Evolutionary conservation across 53 echinoderm and acorn worm genomes (phyloP).

Genomic region (Echinarachnius parma): DNA sequence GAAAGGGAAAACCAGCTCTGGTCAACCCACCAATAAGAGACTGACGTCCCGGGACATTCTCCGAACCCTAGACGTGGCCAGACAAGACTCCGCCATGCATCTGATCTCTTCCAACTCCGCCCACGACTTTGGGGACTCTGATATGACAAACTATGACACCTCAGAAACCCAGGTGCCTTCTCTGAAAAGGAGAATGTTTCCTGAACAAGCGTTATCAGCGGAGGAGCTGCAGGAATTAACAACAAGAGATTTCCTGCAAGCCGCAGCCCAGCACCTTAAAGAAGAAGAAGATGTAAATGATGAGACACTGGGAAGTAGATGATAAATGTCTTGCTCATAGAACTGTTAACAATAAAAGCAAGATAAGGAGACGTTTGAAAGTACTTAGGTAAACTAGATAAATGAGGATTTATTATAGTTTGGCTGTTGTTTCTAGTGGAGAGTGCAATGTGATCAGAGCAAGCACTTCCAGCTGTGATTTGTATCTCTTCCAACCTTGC

Average conservation of each 20-base stretch:
- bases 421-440: no score
- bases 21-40: slow-evolving; percentile 31
- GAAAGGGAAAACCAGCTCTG: slow-evolving; percentile 43
- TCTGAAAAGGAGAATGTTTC: slow-evolving; percentile 81
- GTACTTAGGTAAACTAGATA: no score
- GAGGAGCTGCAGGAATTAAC: slow-evolving; percentile 77
- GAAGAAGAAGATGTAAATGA: slow-evolving; percentile 22
- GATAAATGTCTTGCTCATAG: no score
- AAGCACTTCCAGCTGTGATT: no score
- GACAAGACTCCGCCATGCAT: slow-evolving; percentile 35
- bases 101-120: slow-evolving; percentile 27
- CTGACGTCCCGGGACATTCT: slow-evolving; percentile 52
- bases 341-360: no score
- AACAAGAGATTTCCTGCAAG: slow-evolving; percentile 72
- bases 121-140: slow-evolving; percentile 14
- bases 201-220: slow-evolving; percentile 80
- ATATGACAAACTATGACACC: slow-evolving; percentile 5
- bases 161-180: slow-evolving; percentile 49
- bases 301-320: slow-evolving; percentile 30
- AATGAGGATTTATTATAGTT: no score
- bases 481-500: no score
- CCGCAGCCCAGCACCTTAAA: slow-evolving; percentile 30
- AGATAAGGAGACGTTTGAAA: no score
- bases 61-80: slow-evolving; percentile 18
- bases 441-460: no score